Percentiles rank a stretch among this genome's conserved stretches.
Evolutionary conservation across 2,888 invertebrate species (phyloP).

Genomic region (Agrotis ipsilon): DNA sequence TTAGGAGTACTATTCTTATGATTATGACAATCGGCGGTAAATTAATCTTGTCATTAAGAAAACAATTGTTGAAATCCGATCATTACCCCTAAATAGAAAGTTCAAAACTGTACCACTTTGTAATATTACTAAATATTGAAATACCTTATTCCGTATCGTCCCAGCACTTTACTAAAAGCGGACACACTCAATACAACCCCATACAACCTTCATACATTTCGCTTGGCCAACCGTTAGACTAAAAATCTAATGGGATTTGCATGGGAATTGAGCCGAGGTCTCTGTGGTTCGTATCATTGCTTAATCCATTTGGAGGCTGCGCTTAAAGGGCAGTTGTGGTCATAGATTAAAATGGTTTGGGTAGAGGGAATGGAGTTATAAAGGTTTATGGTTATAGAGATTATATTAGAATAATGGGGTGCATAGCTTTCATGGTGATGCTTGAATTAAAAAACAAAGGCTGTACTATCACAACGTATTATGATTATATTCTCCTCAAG

Average conservation of each 20-base stretch:
- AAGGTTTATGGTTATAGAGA: slow-evolving; percentile 18
- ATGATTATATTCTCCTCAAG: background rate
- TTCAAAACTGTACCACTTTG: no score
- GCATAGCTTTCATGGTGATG: background rate
- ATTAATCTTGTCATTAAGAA: no score
- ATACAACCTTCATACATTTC: slow-evolving; percentile 24
- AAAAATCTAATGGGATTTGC: slow-evolving; percentile 84
- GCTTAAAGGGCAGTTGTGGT: slow-evolving; percentile 47
- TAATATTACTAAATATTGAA: no score
- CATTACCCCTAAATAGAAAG: no score
- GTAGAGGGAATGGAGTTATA: slow-evolving; percentile 31
- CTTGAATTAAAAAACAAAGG: background rate
- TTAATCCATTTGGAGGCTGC: slow-evolving; percentile 82
- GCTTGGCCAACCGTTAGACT: slow-evolving; percentile 72
- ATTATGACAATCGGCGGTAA: no score
- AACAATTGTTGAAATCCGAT: no score
- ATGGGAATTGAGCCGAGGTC: slow-evolving; percentile 82
- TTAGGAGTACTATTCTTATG: no score
- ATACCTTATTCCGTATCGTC: background rate
- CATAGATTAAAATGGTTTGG: slow-evolving; percentile 54
- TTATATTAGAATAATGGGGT: background rate
- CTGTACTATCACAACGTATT: background rate
- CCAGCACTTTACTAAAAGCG: slow-evolving; percentile 10
- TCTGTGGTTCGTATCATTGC: slow-evolving; percentile 78
- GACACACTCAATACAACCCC: slow-evolving; percentile 1